phyloP scores from a whole-genome alignment of 92 coral and sea anemone genomes.

The Zoanthus gigantus region DNA sequence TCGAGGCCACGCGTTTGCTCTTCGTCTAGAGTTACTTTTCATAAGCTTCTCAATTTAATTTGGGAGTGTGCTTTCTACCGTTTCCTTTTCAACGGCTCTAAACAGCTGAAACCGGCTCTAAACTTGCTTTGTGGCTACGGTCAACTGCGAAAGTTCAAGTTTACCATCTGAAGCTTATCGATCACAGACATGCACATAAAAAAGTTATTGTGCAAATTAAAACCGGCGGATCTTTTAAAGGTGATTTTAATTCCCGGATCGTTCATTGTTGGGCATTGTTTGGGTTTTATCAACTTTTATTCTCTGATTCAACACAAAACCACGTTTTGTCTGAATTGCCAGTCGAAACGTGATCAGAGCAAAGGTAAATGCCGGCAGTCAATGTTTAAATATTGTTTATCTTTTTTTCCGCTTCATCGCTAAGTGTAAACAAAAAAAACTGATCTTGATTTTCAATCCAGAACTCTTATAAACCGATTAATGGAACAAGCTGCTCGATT shows the following conservation, averaged over 20 bases:
- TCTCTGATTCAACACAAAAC: neutral
- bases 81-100: conserved; percentile 9
- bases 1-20: neutral
- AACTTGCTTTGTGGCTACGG: too few species aligned
- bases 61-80: conserved; percentile 11
- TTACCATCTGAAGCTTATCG: neutral
- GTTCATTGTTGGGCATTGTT: neutral
- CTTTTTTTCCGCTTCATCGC: conserved; percentile 1
- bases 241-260: neutral
- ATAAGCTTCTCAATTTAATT: conserved; percentile 7
- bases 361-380: neutral
- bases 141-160: neutral
- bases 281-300: neutral
- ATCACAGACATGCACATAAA: neutral
- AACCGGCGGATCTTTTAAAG: neutral
- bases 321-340: neutral
- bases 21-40: conserved; percentile 21
- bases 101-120: neutral
- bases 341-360: neutral
- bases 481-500: neutral
- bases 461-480: too few species aligned
- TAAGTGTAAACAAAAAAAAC: neutral
- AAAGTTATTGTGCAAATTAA: neutral
- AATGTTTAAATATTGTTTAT: neutral
- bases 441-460: neutral